Conservation (phyloP, 1,140 invertebrate species). For the Piezodorus guildinii region DNA sequence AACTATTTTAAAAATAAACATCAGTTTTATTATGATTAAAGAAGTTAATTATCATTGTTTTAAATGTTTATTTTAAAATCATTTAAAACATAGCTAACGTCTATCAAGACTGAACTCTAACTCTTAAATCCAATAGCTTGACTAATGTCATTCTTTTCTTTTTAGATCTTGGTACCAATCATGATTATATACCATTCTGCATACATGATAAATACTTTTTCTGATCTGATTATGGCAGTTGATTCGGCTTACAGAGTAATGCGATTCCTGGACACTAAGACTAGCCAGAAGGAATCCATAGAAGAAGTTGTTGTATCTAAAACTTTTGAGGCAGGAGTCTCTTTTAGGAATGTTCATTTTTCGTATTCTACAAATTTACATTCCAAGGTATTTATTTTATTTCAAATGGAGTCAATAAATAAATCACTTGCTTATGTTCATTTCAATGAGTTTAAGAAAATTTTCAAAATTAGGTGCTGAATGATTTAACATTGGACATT, state of each 20-base stretch:
- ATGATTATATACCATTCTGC: not conserved
- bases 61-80: too few relatives aligned
- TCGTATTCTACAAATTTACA: conserved; percentile 68
- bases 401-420: too few relatives aligned
- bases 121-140: too few relatives aligned
- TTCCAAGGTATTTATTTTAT: conserved; percentile 37
- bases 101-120: too few relatives aligned
- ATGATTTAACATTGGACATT: conserved; percentile 62
- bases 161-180: not conserved
- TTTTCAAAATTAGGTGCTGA: conserved; percentile 50
- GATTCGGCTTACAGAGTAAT: not conserved
- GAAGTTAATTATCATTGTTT: too few relatives aligned
- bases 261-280: not conserved
- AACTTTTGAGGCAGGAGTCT: conserved; percentile 49
- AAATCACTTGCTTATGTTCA: too few relatives aligned
- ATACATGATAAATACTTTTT: not conserved
- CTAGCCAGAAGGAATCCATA: not conserved
- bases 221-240: not conserved
- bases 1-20: too few relatives aligned
- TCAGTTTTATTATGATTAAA: too few relatives aligned
- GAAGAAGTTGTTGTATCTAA: conserved; percentile 48
- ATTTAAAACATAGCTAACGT: too few relatives aligned
- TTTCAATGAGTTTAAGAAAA: too few relatives aligned
- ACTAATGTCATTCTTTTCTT: too few relatives aligned
- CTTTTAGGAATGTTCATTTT: too few relatives aligned